A percentile compares a stretch with the other conserved stretches of the same genome.
Conservation (phyloP, 2,797 vertebrate genomes). For the Danio jaintianensis region DNA sequence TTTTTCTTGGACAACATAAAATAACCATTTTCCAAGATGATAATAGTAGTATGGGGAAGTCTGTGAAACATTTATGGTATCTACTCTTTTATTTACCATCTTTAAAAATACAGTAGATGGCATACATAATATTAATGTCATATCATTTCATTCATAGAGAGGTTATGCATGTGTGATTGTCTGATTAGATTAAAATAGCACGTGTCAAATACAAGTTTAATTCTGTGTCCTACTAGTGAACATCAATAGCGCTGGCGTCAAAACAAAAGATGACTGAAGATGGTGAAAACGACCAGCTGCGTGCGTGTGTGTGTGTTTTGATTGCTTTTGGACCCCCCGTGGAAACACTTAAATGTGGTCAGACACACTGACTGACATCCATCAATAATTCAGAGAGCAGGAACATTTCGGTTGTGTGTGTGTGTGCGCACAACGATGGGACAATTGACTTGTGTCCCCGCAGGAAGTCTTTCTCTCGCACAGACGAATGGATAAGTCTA, state of each 20-base stretch:
- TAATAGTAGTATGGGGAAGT: too few species aligned
- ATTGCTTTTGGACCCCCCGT: conserved; percentile 52
- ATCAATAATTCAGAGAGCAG: conserved; percentile 79
- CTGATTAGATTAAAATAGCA: conserved; percentile 12
- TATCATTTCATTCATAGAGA: conserved; percentile 9
- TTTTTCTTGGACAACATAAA: too few species aligned
- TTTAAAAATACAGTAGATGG: not conserved
- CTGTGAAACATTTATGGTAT: not conserved
- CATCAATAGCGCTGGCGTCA: conserved; percentile 18
- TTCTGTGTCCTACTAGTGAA: not conserved
- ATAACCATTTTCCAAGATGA: too few species aligned
- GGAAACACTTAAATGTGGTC: conserved; percentile 76
- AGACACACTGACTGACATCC: conserved; percentile 71
- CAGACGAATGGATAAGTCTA: conserved; percentile 73
- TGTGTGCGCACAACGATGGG: conserved; percentile 55
- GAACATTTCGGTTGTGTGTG: conserved; percentile 63
- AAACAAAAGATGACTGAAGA: conserved; percentile 26
- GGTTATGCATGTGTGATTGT: conserved; percentile 31
- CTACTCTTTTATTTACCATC: not conserved
- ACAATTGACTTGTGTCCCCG: conserved; percentile 65
- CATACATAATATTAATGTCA: not conserved
- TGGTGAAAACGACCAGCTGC: conserved; percentile 37
- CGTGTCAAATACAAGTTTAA: conserved; percentile 22
- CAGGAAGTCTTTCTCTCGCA: conserved; percentile 63
- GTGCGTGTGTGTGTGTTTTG: conserved; percentile 50